phyloP scores from a whole-genome alignment of 2,888 invertebrate species.

The Venustoraphidia nigricollis region DNA sequence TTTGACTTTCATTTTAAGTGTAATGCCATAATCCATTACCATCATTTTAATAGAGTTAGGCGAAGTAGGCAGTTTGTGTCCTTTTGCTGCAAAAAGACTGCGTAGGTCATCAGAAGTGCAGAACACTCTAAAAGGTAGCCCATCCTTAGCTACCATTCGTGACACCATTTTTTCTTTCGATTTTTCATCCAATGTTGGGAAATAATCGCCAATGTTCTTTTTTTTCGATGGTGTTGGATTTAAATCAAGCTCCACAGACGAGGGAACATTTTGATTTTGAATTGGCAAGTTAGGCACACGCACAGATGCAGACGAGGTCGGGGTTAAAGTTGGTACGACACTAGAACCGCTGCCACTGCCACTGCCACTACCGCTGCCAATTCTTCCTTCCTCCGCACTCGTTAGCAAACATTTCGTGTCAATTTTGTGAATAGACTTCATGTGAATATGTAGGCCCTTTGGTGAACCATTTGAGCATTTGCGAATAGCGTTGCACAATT shows the following conservation, averaged over 20 bases:
- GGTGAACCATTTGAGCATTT: slow-evolving; percentile 4
- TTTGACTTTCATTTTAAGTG: background rate
- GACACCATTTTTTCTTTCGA: slow-evolving; percentile 4
- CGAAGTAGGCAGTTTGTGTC: slow-evolving; percentile 3
- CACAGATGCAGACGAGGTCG: background rate
- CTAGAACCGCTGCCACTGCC: background rate
- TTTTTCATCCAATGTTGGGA: background rate
- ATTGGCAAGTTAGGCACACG: background rate
- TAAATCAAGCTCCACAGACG: background rate
- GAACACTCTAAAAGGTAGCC: slow-evolving; percentile 5
- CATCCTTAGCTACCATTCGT: slow-evolving; percentile 7
- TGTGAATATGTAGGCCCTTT: slow-evolving; percentile 4
- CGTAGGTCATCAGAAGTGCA: slow-evolving; percentile 3
- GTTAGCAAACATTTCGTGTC: background rate
- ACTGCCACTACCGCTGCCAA: no score
- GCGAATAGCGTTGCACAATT: slow-evolving; percentile 4
- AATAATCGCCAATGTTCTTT: slow-evolving; percentile 2
- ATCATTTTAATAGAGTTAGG: slow-evolving; percentile 3
- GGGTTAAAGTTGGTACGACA: background rate
- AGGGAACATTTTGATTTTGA: background rate
- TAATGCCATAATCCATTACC: slow-evolving; percentile 4
- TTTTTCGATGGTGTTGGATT: background rate
- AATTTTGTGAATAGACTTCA: slow-evolving; percentile 6
- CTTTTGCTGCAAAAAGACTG: slow-evolving; percentile 4
- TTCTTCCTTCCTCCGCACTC: no score